Percentiles rank a stretch among this genome's conserved stretches.
phyloP scores from a whole-genome alignment of 35 echinoderm and acorn worm genomes.

The Holothuria glaberrima region DNA sequence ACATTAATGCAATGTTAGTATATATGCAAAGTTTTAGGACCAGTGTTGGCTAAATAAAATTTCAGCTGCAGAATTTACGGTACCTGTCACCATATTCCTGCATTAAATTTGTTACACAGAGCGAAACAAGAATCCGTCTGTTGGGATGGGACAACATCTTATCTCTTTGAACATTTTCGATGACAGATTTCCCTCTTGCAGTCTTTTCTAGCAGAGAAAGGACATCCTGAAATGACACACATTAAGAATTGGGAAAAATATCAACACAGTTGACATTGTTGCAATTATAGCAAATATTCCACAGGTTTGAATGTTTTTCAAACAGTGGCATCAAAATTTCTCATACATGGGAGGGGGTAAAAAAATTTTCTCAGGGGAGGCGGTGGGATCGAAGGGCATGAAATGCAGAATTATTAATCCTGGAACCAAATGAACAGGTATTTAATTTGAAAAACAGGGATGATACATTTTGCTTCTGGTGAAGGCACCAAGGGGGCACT shows the following conservation, averaged over 20 bases:
- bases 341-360: not conserved
- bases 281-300: conserved; percentile 5
- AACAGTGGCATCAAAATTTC: conserved; percentile 1
- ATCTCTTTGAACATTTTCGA: not conserved
- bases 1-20: too few relatives aligned
- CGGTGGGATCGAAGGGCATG: not conserved
- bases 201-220: conserved; percentile 17
- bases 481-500: not conserved
- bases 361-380: too few relatives aligned
- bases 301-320: not conserved
- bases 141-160: conserved; percentile 13
- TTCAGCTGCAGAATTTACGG: not conserved
- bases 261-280: not conserved
- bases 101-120: conserved; percentile 1
- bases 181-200: conserved; percentile 7
- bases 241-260: not conserved
- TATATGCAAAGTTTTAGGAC: not conserved
- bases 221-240: conserved; percentile 12
- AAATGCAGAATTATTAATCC: not conserved
- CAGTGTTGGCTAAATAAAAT: not conserved
- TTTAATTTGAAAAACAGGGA: not conserved
- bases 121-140: conserved; percentile 2
- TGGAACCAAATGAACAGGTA: not conserved
- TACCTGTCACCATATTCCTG: conserved; percentile 11
- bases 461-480: conserved; percentile 11